phyloP scores from a whole-genome alignment of 2,888 invertebrate species.

The Cremastinae sp. region DNA sequence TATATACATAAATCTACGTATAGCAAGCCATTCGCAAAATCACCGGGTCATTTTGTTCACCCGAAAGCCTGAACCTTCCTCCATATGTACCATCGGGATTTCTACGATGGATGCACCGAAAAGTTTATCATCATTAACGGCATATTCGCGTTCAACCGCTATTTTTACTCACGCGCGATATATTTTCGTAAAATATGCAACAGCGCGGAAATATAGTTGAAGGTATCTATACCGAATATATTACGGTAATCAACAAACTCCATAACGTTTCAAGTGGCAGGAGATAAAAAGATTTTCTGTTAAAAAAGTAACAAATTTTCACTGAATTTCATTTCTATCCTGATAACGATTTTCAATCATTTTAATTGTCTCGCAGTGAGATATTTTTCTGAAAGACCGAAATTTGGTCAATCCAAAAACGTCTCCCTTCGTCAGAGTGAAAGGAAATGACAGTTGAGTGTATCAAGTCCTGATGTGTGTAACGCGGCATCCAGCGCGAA shows the following conservation, averaged over 20 bases:
- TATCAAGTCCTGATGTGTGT: slow-evolving; percentile 15
- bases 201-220: background rate
- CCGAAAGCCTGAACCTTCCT: slow-evolving; percentile 36
- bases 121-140: slow-evolving; percentile 25
- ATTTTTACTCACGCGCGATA: slow-evolving; percentile 1
- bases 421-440: slow-evolving; percentile 44
- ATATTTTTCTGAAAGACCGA: slow-evolving; percentile 36
- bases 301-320: background rate
- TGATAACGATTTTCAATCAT: slow-evolving; percentile 40
- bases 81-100: slow-evolving; percentile 20
- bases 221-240: too few relatives aligned
- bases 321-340: background rate
- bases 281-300: slow-evolving; percentile 9
- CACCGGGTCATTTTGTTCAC: slow-evolving; percentile 49
- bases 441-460: slow-evolving; percentile 43
- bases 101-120: slow-evolving; percentile 9
- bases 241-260: too few relatives aligned
- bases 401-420: slow-evolving; percentile 33
- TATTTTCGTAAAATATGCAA: background rate
- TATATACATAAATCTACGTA: slow-evolving; percentile 34
- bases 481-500: background rate
- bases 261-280: background rate
- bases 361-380: slow-evolving; percentile 25
- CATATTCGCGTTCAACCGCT: background rate
- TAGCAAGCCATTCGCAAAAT: slow-evolving; percentile 47